These are phyloP conservation scores for Podarcis cretensis DNA, from an alignment of 2,113 vertebrate genomes.

Conservation along the genomic window DNA sequence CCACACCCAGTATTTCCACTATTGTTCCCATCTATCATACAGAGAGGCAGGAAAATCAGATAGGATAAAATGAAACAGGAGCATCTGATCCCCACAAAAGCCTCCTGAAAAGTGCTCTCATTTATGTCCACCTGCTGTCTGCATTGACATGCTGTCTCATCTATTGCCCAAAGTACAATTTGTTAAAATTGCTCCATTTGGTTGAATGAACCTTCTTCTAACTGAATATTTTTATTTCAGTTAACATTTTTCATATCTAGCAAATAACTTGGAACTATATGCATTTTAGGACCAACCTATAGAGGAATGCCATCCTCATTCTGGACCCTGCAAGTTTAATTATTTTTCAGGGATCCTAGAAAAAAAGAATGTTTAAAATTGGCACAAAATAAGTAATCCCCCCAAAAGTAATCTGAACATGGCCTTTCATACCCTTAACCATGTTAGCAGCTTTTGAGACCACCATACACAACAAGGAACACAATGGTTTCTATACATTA, in stretches of 20 bases:
- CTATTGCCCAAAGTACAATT: background rate
- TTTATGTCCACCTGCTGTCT: background rate
- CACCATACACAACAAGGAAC: background rate
- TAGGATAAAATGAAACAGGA: background rate
- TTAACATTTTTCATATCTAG: background rate
- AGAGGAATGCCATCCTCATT: background rate
- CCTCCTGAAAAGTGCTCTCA: background rate
- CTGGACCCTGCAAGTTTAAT: background rate
- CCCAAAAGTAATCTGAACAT: no score
- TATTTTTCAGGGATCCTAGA: no score
- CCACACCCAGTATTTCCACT: background rate
- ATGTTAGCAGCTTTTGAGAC: background rate
- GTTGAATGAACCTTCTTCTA: background rate
- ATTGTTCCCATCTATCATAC: background rate
- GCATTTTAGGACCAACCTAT: background rate
- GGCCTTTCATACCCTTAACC: background rate
- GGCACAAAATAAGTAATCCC: background rate
- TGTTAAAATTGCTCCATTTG: background rate
- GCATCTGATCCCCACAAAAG: background rate
- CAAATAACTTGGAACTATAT: background rate
- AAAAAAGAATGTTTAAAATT: background rate
- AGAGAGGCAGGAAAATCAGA: background rate
- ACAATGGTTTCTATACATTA: background rate
- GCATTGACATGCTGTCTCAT: background rate
- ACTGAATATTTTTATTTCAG: background rate